Conservation (phyloP, 2,888 invertebrate genomes). For the Criorhina ranunculi region DNA sequence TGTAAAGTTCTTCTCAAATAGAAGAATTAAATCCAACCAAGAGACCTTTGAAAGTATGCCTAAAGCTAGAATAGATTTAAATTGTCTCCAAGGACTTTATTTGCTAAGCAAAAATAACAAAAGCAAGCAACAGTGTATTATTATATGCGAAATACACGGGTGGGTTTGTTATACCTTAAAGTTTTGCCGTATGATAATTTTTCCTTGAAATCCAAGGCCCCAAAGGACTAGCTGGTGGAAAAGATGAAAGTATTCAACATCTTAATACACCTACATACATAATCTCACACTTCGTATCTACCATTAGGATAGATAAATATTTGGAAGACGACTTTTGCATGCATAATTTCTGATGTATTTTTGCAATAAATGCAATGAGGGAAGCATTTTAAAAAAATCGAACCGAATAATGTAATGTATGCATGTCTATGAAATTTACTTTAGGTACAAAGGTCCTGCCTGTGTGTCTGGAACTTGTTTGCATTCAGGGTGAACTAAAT, state of each 20-base stretch:
- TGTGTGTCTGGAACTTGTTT: too few species aligned
- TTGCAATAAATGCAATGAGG: not conserved
- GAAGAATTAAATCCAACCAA: too few species aligned
- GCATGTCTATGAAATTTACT: not conserved
- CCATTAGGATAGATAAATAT: conserved; percentile 14
- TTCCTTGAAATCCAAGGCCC: not conserved
- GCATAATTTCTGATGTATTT: not conserved
- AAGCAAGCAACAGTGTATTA: not conserved
- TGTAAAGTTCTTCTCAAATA: too few species aligned
- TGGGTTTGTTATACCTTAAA: not conserved
- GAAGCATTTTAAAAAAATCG: not conserved
- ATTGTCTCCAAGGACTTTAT: not conserved
- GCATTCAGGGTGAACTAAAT: too few species aligned
- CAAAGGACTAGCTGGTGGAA: not conserved
- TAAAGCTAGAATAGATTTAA: not conserved
- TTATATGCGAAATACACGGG: not conserved
- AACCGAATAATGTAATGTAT: not conserved
- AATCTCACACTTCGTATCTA: conserved; percentile 11
- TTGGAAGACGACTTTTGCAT: conserved; percentile 3
- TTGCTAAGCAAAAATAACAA: not conserved
- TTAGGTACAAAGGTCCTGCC: not conserved
- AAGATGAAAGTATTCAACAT: not conserved
- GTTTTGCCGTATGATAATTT: not conserved
- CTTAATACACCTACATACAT: not conserved
- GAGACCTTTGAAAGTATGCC: not conserved